Base-by-base conservation (phyloP, 2,113 vertebrate species). In the Mandrillus leucophaeus region DNA sequence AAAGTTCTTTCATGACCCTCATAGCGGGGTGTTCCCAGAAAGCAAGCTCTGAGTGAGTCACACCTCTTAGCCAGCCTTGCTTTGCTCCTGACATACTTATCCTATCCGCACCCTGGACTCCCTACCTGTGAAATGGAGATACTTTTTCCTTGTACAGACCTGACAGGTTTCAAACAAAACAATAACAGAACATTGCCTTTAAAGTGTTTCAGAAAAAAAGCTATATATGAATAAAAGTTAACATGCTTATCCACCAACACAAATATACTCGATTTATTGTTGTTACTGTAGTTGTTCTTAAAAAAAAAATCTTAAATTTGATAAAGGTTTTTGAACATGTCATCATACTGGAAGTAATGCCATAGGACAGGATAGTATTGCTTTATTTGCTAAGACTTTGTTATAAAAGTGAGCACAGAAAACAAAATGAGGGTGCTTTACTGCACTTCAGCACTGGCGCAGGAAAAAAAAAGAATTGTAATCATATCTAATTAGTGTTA, bases 401-500 rank as follows among this genome's bases (percentile, higher is more conserved):
- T 90, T 92, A 93, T 82, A 93, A 97, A 95, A 96, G n/a, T 97
- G 61, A 16, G 90, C 35, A 5, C 91, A 98, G 76, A 97, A 96
- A 96, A 2, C 2, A 86, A 96, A 98, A 98, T 48, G 68, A 96
- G 96, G 97, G 94, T 92, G 93, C 85, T 96, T 90, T 96, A 94
- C 78, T 59, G 93, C 93, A 96, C 96, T 79, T 92, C 97, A 96
- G 91, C 43, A 2, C 57, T 97, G 88, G 97, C 97, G 91, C 25
- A 97, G 98, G 43, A 9, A 80, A 48, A 75, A 23, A 23, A 95
- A 98, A 93, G 90, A 98, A 98, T 98, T 25, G 97, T 98, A 99
- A 99, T 99, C 99, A 98, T 98, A 99, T 98, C 98, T 99, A 99
- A 99, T 99, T 99, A 99, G 98, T 98, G 98, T 98, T 98, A 98